Base-by-base conservation (phyloP, 2,888 invertebrate species). In the Schrankia costaestrigalis region DNA sequence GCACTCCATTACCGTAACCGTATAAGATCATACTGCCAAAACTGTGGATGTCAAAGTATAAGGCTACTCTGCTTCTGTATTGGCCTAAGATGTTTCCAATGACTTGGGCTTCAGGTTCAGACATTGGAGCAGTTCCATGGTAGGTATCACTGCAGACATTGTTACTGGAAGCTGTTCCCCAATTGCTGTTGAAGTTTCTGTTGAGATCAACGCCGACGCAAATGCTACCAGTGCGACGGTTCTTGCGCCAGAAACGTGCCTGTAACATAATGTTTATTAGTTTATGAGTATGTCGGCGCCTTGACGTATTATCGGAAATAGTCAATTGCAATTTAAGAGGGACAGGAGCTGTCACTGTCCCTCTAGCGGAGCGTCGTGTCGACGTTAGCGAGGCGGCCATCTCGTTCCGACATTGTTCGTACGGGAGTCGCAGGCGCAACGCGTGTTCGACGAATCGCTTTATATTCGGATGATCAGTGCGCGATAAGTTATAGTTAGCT, bases 201-300 rank as follows among this genome's bases (percentile, higher is more conserved):
- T 95, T 95, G 0, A 91, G 89, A 62, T 95, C 95, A 0, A 91
- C 91, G 0, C 95, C 95, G 7, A 70, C 50, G 56, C 94, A 95
- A 0, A 56, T 0, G 31, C 70, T 48, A 0, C 61, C 72, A 3
- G 65, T 69, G 0, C 74, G 47, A 0, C 93, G 89, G 11, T 92
- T 93, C 61, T 94, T 93, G 12, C 93, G 89, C 93, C 93, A 93
- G 54, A 92, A 78, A 19, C 80, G 74, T 2, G 76, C 68, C 91
- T 92, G 56, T 1, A 66, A 68, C 29, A 10, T 24, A 36, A 29
- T 27, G 11, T 17, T 2, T 24, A 1, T 11, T 18, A 34, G 6
- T 26, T 12, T 7, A 7, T 4, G 6, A 25, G 2, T 2, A 11
- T 12, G 4, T n/a, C 17, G 4, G 4, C 4, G 7, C n/a, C n/a